Percentiles rank a stretch among this genome's conserved stretches.
Evolutionary conservation across 2,888 invertebrate species (phyloP).

Genomic region (Eupithecia tripunctaria): DNA sequence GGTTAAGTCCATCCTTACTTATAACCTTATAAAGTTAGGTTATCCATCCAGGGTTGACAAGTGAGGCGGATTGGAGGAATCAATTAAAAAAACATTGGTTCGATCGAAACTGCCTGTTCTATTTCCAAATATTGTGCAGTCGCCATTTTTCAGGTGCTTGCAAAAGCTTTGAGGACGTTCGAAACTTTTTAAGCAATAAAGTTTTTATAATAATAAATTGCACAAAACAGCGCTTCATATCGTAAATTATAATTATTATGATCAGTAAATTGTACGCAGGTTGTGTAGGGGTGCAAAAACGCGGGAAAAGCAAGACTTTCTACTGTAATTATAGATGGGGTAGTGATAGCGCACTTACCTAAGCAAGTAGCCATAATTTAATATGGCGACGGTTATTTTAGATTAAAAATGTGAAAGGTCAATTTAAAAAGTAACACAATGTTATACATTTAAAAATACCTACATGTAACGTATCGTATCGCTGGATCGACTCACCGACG

Average conservation of each 20-base stretch:
- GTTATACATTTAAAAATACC: neutral
- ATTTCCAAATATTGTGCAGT: neutral
- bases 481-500: too few relatives aligned
- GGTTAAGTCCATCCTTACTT: neutral
- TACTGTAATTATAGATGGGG: constrained; percentile 62
- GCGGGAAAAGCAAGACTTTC: constrained; percentile 60
- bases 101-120: neutral
- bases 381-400: constrained; percentile 42
- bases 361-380: constrained; percentile 48
- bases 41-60: neutral
- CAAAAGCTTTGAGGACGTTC: neutral
- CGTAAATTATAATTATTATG: constrained; percentile 37
- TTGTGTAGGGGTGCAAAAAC: constrained; percentile 55
- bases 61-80: neutral
- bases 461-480: neutral
- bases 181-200: neutral
- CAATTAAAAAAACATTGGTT: neutral
- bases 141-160: neutral
- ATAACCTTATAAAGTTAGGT: neutral
- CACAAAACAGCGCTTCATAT: constrained; percentile 28
- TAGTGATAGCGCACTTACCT: constrained; percentile 47
- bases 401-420: constrained; percentile 22
- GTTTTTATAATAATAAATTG: constrained; percentile 24
- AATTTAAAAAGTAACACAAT: neutral
- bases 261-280: constrained; percentile 41